Percentiles rank a stretch among this genome's conserved stretches.
Evolutionary conservation across 2,113 vertebrate species (phyloP).

Genomic region (Bambusicola thoracicus): DNA sequence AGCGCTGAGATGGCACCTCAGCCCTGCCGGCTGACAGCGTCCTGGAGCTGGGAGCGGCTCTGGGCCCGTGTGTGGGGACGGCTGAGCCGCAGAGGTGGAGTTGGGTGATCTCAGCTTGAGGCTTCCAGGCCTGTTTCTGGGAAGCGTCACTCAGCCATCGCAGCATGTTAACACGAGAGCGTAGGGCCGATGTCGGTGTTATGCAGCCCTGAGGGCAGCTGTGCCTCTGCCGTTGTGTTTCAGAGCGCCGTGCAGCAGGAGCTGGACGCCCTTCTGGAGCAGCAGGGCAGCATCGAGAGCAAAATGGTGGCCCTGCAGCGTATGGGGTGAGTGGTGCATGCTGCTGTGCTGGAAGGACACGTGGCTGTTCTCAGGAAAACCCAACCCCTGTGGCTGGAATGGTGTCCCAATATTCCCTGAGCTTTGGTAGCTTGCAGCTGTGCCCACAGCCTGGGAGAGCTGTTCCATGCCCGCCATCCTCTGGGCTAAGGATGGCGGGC

Average conservation of each 20-base stretch:
- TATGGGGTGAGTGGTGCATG: slow-evolving; percentile 85
- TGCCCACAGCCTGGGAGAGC: no score
- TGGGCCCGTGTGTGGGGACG: no score
- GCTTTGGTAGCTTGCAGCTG: neutral
- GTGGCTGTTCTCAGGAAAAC: no score
- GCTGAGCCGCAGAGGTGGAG: no score
- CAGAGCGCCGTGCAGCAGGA: slow-evolving; percentile 89
- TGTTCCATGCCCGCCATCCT: neutral
- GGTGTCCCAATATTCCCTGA: neutral
- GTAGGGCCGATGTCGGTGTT: no score
- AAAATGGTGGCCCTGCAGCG: slow-evolving; percentile 94
- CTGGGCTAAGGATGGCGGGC: no score
- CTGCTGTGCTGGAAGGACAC: neutral
- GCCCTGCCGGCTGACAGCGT: no score
- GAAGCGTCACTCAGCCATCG: no score
- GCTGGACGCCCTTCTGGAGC: slow-evolving; percentile 87
- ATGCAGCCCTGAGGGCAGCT: no score
- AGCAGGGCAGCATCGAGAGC: slow-evolving; percentile 87
- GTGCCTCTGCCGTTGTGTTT: neutral
- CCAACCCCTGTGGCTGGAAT: neutral
- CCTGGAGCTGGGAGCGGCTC: neutral
- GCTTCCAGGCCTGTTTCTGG: no score
- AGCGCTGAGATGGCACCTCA: neutral
- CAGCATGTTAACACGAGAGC: no score
- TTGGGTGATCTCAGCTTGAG: no score